A percentile compares a stretch with the other conserved stretches of the same genome.
Conservation (phyloP, 2,797 vertebrate genomes). For the Nyctalus aviator region DNA sequence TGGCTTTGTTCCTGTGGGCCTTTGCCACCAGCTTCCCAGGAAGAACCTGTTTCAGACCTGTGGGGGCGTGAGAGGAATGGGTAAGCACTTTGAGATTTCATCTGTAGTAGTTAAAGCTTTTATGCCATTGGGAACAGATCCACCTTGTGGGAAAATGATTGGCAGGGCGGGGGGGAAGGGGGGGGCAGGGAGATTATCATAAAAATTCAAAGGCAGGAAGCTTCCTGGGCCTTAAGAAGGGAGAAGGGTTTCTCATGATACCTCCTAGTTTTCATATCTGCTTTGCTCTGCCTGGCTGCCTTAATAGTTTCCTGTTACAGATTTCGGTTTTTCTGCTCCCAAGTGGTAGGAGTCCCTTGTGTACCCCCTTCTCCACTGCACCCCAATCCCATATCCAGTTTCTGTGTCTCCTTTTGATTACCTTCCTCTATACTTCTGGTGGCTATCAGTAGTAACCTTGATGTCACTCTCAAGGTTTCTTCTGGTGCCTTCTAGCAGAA, state of each 20-base stretch:
- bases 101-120: slow-evolving; percentile 59
- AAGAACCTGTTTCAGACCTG: slow-evolving; percentile 82
- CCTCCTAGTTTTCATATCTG: neutral
- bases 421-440: neutral
- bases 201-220: slow-evolving; percentile 5
- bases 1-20: slow-evolving; percentile 67
- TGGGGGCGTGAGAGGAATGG: slow-evolving; percentile 74
- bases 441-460: neutral
- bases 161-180: neutral
- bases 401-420: neutral
- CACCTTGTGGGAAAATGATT: neutral
- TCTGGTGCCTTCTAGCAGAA: neutral
- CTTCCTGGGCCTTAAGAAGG: neutral
- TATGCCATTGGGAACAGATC: slow-evolving; percentile 34
- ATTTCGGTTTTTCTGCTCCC: neutral
- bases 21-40: slow-evolving; percentile 76
- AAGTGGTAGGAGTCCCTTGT: neutral
- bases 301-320: neutral
- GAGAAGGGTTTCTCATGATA: neutral
- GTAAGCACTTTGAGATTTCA: slow-evolving; percentile 63
- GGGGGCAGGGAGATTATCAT: neutral
- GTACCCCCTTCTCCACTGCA: neutral
- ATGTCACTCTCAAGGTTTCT: neutral
- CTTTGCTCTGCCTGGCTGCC: neutral
- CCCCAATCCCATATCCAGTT: neutral